A percentile compares a stretch with the other conserved stretches of the same genome.
These are phyloP conservation scores for Drosophila eugracilis DNA, from an alignment of 1,140 invertebrate species.

Conservation along the genomic window DNA sequence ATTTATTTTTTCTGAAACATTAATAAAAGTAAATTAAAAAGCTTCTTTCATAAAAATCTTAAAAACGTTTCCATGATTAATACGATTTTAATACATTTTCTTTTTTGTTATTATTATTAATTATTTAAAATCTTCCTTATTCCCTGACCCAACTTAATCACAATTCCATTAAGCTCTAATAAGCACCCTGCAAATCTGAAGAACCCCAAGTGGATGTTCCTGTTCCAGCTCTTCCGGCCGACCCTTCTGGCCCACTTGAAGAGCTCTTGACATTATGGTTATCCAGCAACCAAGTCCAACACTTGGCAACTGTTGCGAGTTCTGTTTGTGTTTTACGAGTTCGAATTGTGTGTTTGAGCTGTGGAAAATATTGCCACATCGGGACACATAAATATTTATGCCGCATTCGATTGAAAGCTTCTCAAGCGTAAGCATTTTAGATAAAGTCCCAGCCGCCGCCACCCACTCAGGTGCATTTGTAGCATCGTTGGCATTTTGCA, in stretches of 20 bases:
- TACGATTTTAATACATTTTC: too few relatives aligned
- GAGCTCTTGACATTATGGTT: slow-evolving; percentile 72
- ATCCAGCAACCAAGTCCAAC: slow-evolving; percentile 29
- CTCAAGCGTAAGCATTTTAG: slow-evolving; percentile 84
- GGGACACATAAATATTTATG: slow-evolving; percentile 75
- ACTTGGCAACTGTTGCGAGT: slow-evolving; percentile 74
- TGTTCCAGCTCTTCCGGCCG: slow-evolving; percentile 24
- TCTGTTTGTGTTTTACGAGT: slow-evolving; percentile 39
- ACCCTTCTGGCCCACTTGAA: slow-evolving; percentile 35
- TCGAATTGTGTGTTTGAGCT: slow-evolving; percentile 24
- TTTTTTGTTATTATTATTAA: too few relatives aligned
- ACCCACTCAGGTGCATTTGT: slow-evolving; percentile 37
- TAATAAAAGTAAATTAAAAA: neutral
- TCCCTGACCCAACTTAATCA: neutral
- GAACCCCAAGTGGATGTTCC: slow-evolving; percentile 45
- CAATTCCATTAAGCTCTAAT: neutral
- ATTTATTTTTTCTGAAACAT: neutral
- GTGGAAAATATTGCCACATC: slow-evolving; percentile 51
- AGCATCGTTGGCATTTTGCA: slow-evolving; percentile 62
- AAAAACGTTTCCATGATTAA: too few relatives aligned
- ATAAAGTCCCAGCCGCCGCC: slow-evolving; percentile 65
- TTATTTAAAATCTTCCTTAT: too few relatives aligned
- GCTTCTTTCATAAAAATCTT: too few relatives aligned
- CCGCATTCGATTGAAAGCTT: slow-evolving; percentile 73
- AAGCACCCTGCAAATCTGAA: slow-evolving; percentile 10